phyloP scores from a whole-genome alignment of 1,140 invertebrate genomes.

The Rhagoletis zephyria region DNA sequence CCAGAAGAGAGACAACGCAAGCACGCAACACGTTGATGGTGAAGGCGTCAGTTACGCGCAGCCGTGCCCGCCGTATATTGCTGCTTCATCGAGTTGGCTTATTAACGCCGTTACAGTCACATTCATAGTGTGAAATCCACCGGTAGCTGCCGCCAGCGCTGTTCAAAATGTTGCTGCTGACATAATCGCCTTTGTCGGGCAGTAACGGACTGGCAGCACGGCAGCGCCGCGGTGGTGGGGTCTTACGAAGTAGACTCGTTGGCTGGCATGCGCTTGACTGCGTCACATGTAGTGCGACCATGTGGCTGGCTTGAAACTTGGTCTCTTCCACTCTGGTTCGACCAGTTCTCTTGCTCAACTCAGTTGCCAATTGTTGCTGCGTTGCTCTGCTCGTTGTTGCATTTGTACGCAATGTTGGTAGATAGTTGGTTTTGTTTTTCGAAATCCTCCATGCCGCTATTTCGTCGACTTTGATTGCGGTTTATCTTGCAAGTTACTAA shows the following conservation, averaged over 20 bases:
- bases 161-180: background rate
- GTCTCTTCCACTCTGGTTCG: background rate
- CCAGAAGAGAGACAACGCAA: background rate
- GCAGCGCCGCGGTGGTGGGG: background rate
- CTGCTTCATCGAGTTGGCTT: background rate
- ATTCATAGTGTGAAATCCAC: constrained; percentile 12
- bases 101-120: background rate
- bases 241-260: constrained; percentile 3
- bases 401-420: background rate
- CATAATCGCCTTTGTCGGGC: constrained; percentile 38
- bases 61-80: background rate
- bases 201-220: background rate
- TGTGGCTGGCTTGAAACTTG: background rate
- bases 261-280: background rate
- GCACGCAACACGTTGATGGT: background rate
- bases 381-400: background rate
- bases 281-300: background rate
- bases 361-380: too few species aligned
- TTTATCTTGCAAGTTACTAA: too few species aligned
- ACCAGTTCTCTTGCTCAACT: constrained; percentile 2
- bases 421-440: background rate
- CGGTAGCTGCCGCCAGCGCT: background rate
- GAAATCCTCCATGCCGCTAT: background rate
- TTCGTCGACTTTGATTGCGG: background rate
- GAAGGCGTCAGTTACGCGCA: background rate